Conservation (phyloP, 2,797 vertebrate genomes). For the Cuniculus paca region DNA sequence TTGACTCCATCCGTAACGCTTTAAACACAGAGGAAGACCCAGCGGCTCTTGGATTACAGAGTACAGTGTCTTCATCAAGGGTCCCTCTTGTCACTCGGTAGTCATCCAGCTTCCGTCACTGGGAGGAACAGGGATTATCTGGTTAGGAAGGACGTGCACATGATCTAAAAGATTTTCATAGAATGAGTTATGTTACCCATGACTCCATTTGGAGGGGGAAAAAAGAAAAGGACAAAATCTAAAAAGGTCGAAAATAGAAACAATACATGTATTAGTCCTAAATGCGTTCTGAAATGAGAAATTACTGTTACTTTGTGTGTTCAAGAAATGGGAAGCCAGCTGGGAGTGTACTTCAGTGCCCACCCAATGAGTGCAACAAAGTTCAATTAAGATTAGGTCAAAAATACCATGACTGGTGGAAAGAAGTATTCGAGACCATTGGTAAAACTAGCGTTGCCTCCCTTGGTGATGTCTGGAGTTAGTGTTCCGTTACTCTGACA, state of each 20-base stretch:
- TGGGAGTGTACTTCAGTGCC: not conserved
- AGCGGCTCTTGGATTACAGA: slow-evolving; percentile 73
- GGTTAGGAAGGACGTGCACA: not conserved
- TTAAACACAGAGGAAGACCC: slow-evolving; percentile 78
- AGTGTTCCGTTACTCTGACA: not conserved
- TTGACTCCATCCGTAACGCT: slow-evolving; percentile 75
- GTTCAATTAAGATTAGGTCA: not conserved
- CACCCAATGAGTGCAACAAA: not conserved
- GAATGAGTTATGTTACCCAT: not conserved
- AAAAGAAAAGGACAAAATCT: not conserved
- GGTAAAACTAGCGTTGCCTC: not conserved
- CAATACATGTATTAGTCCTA: not conserved
- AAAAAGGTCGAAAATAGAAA: slow-evolving; percentile 35
- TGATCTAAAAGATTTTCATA: slow-evolving; percentile 46
- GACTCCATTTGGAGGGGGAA: not conserved
- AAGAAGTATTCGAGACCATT: not conserved
- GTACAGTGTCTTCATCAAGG: slow-evolving; percentile 50
- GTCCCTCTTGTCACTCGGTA: slow-evolving; percentile 53
- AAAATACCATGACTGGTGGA: not conserved
- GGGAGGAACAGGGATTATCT: slow-evolving; percentile 52
- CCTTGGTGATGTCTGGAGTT: not conserved
- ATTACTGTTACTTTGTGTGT: not conserved
- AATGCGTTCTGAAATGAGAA: slow-evolving; percentile 18
- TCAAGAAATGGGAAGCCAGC: not conserved
- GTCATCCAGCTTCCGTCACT: slow-evolving; percentile 39